Conservation (phyloP, 2,113 vertebrate species). For the Phalacrocorax aristotelis region DNA sequence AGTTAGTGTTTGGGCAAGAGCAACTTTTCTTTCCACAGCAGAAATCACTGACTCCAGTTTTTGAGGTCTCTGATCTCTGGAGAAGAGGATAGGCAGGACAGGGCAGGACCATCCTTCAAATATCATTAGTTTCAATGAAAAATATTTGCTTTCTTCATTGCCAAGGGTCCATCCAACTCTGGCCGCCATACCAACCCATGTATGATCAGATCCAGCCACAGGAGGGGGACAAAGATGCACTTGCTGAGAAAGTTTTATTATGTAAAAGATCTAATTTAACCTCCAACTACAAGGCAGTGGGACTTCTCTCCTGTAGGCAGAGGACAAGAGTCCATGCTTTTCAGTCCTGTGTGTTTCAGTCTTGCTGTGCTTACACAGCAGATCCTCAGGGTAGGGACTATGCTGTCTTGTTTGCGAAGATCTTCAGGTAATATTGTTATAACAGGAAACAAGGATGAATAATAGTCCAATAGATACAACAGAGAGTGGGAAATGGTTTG, state of each 20-base stretch:
- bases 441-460: not conserved
- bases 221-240: conserved; percentile 10
- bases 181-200: not conserved
- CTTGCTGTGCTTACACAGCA: not conserved
- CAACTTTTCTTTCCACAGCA: not conserved
- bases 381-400: not conserved
- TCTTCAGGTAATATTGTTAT: not conserved
- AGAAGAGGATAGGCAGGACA: not conserved
- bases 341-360: not conserved
- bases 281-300: not conserved
- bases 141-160: not conserved
- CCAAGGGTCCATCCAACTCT: not conserved
- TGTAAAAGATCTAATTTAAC: not conserved
- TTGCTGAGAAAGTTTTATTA: not conserved
- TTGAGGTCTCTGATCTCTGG: not conserved
- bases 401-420: not conserved
- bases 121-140: not conserved
- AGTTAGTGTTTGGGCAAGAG: not conserved
- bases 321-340: not conserved
- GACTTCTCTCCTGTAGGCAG: not conserved
- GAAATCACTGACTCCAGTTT: not conserved
- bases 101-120: not conserved
- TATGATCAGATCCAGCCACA: not conserved
- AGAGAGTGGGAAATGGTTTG: not conserved
- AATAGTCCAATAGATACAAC: not conserved